Percentiles rank a stretch among this genome's conserved stretches.
Evolutionary conservation across 2,888 invertebrate genomes (phyloP).

Genomic region (Drosophila demipolita): DNA sequence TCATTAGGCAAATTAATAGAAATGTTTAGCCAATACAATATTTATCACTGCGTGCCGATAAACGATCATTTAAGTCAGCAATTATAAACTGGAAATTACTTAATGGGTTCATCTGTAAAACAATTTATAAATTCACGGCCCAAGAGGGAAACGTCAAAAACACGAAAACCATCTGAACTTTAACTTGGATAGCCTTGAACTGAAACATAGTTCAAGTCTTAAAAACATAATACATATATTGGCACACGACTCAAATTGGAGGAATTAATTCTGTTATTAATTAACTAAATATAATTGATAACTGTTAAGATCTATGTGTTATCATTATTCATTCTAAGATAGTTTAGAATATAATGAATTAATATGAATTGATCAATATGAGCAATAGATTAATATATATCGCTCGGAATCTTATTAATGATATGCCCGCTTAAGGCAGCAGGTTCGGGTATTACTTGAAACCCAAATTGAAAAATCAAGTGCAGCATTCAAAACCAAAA

Average conservation of each 20-base stretch:
- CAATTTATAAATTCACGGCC: conserved; percentile 7
- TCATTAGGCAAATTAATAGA: neutral
- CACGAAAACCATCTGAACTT: neutral
- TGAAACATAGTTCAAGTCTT: neutral
- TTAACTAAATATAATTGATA: neutral
- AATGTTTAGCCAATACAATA: neutral
- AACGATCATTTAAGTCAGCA: neutral
- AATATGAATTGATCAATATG: neutral
- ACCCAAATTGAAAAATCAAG: conserved; percentile 60
- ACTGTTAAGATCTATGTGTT: neutral
- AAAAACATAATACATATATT: neutral
- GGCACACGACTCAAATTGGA: neutral
- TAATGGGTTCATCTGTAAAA: conserved; percentile 12
- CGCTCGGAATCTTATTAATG: neutral
- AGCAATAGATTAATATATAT: neutral
- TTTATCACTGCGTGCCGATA: conserved; percentile 7
- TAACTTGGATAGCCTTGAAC: conserved; percentile 6
- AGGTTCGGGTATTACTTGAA: conserved; percentile 25
- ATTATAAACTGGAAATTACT: conserved; percentile 1
- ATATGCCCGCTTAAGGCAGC: conserved; percentile 6
- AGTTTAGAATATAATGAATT: neutral
- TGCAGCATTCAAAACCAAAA: conserved; percentile 46
- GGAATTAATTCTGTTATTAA: neutral
- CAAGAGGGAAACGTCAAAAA: conserved; percentile 5
- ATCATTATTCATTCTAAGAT: neutral